Conservation (phyloP, 2,888 invertebrate genomes). For the Petrolisthes manimaculis region DNA sequence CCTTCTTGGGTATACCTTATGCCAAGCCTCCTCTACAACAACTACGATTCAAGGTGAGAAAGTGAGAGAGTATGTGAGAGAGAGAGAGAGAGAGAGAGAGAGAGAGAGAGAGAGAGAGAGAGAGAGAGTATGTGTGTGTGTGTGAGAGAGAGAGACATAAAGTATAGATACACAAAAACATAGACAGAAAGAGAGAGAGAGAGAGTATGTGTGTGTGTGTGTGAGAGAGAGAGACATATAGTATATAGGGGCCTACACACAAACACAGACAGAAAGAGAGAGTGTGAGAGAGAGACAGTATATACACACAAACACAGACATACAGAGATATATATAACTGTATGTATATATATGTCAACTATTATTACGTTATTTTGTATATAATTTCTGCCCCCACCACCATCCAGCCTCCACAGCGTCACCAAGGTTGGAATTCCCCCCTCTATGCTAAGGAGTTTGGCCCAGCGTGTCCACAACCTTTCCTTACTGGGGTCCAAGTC, state of each 20-base stretch:
- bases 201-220: conserved; percentile 3
- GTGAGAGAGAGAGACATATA: not conserved
- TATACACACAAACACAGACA: not conserved
- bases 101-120: conserved; percentile 26
- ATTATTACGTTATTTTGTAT: not conserved
- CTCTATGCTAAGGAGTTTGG: conserved; percentile 79
- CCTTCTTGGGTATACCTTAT: conserved; percentile 78
- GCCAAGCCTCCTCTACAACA: conserved; percentile 82
- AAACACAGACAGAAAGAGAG: not conserved
- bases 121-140: too few species aligned
- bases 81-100: conserved; percentile 26
- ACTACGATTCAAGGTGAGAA: conserved; percentile 80
- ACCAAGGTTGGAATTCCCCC: conserved; percentile 80
- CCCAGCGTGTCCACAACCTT: conserved; percentile 78
- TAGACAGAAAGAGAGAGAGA: too few species aligned
- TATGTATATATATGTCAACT: not conserved
- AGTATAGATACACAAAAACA: not conserved
- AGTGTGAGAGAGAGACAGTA: not conserved
- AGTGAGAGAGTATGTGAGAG: not conserved
- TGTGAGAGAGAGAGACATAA: not conserved
- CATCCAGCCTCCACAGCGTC: conserved; percentile 78
- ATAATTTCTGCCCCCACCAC: not conserved
- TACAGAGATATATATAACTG: not conserved
- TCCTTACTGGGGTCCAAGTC: conserved; percentile 70
- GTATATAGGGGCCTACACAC: not conserved